Evolutionary conservation across 2,797 vertebrate genomes (phyloP).

Genomic region (Cirrhinus mrigala): DNA sequence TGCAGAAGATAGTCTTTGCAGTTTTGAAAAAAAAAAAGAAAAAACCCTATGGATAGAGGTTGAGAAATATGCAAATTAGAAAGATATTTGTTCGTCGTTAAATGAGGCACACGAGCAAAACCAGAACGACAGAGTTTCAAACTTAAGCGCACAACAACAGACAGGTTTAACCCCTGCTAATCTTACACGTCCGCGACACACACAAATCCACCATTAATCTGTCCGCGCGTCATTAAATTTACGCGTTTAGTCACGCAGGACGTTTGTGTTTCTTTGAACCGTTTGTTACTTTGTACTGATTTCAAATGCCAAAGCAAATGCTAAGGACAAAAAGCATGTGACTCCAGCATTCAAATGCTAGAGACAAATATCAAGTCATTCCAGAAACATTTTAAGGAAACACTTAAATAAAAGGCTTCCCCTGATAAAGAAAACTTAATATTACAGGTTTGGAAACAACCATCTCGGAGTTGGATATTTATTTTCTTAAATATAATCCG

Average conservation of each 20-base stretch:
- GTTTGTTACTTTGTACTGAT: constrained; percentile 49
- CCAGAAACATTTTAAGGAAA: constrained; percentile 27
- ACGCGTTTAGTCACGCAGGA: constrained; percentile 28
- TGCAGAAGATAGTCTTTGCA: constrained; percentile 62
- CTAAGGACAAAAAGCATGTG: constrained; percentile 32
- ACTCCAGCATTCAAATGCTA: constrained; percentile 35
- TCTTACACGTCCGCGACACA: constrained; percentile 2
- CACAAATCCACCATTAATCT: constrained; percentile 16
- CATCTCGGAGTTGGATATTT: neutral
- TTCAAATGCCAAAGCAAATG: constrained; percentile 66
- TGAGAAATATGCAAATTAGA: constrained; percentile 81
- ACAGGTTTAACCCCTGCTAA: constrained; percentile 39
- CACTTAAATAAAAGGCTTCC: constrained; percentile 22
- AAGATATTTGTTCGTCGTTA: constrained; percentile 78
- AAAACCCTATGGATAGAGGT: constrained; percentile 73
- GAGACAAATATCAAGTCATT: constrained; percentile 36
- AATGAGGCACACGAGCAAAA: constrained; percentile 70
- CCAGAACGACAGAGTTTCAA: constrained; percentile 67
- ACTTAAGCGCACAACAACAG: constrained; percentile 54
- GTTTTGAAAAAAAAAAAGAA: constrained; percentile 64
- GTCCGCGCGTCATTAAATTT: neutral
- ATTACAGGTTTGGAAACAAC: constrained; percentile 34
- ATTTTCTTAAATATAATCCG: neutral
- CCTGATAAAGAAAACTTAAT: constrained; percentile 23
- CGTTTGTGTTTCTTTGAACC: constrained; percentile 42